These are phyloP conservation scores for Lissocephala sabroskyi DNA, from an alignment of 2,888 invertebrate genomes.

Conservation along the genomic window DNA sequence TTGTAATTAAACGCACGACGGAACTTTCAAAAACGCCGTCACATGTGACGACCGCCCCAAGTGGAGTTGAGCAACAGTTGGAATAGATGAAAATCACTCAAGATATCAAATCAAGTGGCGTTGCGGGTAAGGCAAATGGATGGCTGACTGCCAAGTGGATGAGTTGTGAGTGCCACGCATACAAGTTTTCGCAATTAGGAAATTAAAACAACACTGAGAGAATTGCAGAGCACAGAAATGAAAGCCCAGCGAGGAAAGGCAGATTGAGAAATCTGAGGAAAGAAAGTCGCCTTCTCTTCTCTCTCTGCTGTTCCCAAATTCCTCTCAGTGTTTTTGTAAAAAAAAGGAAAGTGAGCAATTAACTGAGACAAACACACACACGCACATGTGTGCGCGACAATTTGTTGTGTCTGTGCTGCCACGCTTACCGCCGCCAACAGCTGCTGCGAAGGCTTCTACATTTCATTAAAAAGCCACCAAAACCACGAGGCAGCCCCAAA, in stretches of 20 bases:
- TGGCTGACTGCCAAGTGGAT: too few species aligned
- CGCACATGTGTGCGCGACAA: too few species aligned
- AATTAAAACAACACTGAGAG: slow-evolving; percentile 45
- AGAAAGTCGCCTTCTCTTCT: too few species aligned
- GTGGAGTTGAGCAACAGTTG: slow-evolving; percentile 49
- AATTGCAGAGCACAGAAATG: too few species aligned
- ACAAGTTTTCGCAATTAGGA: slow-evolving; percentile 42
- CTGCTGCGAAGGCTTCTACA: not conserved
- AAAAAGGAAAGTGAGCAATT: not conserved
- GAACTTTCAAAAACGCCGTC: slow-evolving; percentile 29
- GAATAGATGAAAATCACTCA: slow-evolving; percentile 55
- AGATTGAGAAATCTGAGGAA: too few species aligned
- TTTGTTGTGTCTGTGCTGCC: slow-evolving; percentile 26
- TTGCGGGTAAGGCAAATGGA: not conserved
- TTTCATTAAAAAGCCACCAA: too few species aligned
- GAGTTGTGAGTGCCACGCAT: too few species aligned
- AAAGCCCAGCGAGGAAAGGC: not conserved
- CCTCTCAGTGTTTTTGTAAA: not conserved
- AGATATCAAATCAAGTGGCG: slow-evolving; percentile 9
- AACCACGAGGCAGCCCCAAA: too few species aligned
- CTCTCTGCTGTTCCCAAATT: too few species aligned
- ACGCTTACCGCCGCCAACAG: not conserved
- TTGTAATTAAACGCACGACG: slow-evolving; percentile 56
- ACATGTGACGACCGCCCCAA: not conserved
- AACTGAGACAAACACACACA: too few species aligned